Conservation (phyloP, 1,140 invertebrate genomes). For the Drosophila asahinai region DNA sequence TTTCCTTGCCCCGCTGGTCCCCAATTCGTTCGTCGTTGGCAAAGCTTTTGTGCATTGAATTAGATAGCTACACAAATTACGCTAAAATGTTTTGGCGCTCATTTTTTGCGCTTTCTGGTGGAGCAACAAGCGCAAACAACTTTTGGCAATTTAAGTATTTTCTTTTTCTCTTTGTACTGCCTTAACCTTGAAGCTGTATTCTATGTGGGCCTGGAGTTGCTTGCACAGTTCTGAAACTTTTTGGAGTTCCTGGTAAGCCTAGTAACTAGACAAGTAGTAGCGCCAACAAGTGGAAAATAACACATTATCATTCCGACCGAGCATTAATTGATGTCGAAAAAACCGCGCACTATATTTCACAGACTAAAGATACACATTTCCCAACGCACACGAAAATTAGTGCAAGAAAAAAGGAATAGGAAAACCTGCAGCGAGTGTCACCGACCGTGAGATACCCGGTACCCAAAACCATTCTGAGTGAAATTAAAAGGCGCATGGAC, state of each 20-base stretch:
- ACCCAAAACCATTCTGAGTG: too few species aligned
- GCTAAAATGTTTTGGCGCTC: constrained; percentile 75
- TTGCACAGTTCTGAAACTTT: background rate
- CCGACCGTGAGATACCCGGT: too few species aligned
- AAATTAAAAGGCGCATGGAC: too few species aligned
- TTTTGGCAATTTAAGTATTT: constrained; percentile 58
- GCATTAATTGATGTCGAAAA: too few species aligned
- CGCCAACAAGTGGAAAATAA: background rate
- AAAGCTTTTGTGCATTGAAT: constrained; percentile 77
- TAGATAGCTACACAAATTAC: constrained; percentile 78
- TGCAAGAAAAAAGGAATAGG: too few species aligned
- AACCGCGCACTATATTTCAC: too few species aligned
- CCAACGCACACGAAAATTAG: too few species aligned
- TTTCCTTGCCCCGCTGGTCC: background rate
- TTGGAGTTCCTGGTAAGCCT: background rate
- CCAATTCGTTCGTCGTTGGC: constrained; percentile 6
- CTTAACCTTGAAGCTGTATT: constrained; percentile 71
- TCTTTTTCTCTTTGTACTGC: constrained; percentile 46
- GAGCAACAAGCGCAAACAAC: constrained; percentile 71
- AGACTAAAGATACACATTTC: too few species aligned
- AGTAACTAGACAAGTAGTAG: background rate
- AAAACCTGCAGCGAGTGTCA: too few species aligned
- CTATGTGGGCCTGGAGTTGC: constrained; percentile 28
- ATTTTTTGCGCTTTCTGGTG: constrained; percentile 48
- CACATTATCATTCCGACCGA: background rate